Percentiles rank a stretch among this genome's conserved stretches.
These are phyloP conservation scores for Aleiodes testaceus DNA, from an alignment of 2,888 invertebrate genomes.

Conservation along the genomic window DNA sequence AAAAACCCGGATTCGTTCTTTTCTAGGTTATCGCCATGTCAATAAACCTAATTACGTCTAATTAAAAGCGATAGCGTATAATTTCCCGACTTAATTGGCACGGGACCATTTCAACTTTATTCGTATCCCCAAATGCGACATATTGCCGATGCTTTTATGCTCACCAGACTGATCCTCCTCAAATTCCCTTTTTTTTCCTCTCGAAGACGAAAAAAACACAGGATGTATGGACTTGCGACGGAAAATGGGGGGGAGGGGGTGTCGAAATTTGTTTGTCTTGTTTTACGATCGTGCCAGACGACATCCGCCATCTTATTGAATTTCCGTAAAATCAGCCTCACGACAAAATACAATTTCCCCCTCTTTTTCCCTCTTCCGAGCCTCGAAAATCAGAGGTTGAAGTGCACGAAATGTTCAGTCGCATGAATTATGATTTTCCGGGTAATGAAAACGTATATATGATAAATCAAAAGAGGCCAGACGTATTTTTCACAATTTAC, in stretches of 20 bases:
- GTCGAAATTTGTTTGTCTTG: constrained; percentile 71
- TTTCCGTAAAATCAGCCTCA: constrained; percentile 59
- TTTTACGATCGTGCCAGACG: constrained; percentile 70
- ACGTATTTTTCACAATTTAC: constrained; percentile 47
- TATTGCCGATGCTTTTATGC: constrained; percentile 26
- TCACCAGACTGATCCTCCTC: constrained; percentile 9
- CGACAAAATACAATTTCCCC: not conserved
- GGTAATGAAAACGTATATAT: constrained; percentile 36
- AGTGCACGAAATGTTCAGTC: constrained; percentile 6
- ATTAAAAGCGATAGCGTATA: too few relatives aligned
- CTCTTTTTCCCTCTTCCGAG: constrained; percentile 30
- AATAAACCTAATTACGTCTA: too few relatives aligned
- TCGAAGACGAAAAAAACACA: not conserved
- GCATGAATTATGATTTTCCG: not conserved
- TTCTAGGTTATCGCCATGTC: too few relatives aligned
- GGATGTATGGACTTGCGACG: not conserved
- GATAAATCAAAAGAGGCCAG: constrained; percentile 40
- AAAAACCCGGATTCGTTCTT: too few relatives aligned
- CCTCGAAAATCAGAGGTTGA: constrained; percentile 36
- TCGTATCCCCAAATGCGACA: not conserved
- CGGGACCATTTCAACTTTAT: not conserved
- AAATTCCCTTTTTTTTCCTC: not conserved
- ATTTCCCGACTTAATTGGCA: too few relatives aligned
- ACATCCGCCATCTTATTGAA: constrained; percentile 70
- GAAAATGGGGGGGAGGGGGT: not conserved